phyloP scores from a whole-genome alignment of 2,888 invertebrate species.

The Chrysina gloriosa region DNA sequence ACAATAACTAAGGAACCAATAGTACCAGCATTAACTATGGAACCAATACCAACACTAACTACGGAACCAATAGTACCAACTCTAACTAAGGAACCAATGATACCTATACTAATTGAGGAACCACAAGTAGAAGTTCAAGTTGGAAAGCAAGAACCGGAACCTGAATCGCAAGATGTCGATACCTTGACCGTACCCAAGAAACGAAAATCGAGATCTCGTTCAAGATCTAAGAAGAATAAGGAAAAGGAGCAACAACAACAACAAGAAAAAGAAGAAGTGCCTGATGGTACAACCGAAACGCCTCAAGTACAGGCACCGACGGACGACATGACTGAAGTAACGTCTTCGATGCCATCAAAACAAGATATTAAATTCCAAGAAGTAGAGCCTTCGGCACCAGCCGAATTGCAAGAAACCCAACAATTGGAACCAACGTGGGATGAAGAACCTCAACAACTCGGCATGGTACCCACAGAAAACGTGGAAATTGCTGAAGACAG shows the following conservation, averaged over 20 bases:
- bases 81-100: not conserved
- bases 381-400: not conserved
- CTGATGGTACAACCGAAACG: not conserved
- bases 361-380: too few relatives aligned
- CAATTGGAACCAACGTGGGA: conserved; percentile 54
- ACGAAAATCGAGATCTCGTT: conserved; percentile 22
- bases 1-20: not conserved
- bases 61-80: not conserved
- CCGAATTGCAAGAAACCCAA: not conserved
- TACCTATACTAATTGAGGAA: conserved; percentile 1
- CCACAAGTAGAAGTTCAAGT: not conserved
- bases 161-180: not conserved
- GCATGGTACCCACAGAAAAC: conserved; percentile 8
- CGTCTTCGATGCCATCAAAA: too few relatives aligned
- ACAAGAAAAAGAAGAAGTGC: not conserved
- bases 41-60: not conserved
- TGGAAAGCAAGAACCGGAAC: not conserved
- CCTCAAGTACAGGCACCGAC: not conserved
- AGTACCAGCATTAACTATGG: not conserved
- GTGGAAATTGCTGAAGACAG: conserved; percentile 1
- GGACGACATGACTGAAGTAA: too few relatives aligned
- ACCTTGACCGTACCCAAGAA: conserved; percentile 9
- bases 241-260: too few relatives aligned
- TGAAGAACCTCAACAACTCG: conserved; percentile 51
- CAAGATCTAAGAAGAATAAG: conserved; percentile 31